Percentiles rank a stretch among this genome's conserved stretches.
Conservation (phyloP, 2,113 vertebrate genomes). For the Hemiprocne comata region DNA sequence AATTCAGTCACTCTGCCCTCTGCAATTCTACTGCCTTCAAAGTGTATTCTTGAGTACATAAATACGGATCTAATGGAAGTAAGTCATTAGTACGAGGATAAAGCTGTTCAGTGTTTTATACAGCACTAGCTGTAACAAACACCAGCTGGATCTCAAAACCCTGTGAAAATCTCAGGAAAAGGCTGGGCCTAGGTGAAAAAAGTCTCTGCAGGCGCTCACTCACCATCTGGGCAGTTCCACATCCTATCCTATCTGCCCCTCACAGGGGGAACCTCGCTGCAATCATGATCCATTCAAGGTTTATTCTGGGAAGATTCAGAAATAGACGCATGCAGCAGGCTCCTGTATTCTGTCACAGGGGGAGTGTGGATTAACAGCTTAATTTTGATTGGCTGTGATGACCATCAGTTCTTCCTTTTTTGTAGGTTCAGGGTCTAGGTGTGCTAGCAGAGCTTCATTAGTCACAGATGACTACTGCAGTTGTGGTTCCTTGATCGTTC, state of each 20-base stretch:
- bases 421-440: not conserved
- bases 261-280: not conserved
- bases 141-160: not conserved
- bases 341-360: not conserved
- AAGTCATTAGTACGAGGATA: not conserved
- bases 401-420: constrained; percentile 38
- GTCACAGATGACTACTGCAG: not conserved
- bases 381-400: not conserved
- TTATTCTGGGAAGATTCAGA: not conserved
- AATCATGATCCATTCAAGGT: not conserved
- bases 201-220: not conserved
- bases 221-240: not conserved
- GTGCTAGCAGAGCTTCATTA: not conserved
- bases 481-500: not conserved
- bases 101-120: not conserved
- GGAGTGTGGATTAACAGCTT: not conserved
- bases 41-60: not conserved
- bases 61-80: not conserved
- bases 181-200: not conserved
- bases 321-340: not conserved
- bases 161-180: not conserved
- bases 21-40: not conserved
- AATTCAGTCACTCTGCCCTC: not conserved
- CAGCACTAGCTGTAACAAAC: not conserved
- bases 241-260: not conserved